These are phyloP conservation scores for Scolopax rusticola DNA, from an alignment of 2,797 vertebrate genomes.

Conservation along the genomic window DNA sequence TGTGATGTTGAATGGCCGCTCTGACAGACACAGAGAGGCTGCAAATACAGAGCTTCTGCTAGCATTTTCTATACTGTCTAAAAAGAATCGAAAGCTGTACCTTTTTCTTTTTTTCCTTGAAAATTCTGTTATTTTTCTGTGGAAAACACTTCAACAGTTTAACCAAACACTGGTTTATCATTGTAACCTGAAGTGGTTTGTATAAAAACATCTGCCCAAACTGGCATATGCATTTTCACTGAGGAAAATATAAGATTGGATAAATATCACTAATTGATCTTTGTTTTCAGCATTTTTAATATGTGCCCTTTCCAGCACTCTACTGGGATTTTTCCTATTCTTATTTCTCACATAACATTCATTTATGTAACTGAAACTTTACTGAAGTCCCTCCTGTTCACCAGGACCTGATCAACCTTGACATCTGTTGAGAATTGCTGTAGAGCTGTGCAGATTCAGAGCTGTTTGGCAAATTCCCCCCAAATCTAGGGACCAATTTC, in stretches of 20 bases:
- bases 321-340: background rate
- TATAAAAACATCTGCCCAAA: background rate
- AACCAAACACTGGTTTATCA: background rate
- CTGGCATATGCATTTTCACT: background rate
- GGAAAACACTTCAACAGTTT: background rate
- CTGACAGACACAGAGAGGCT: background rate
- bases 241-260: background rate
- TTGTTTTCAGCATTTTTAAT: background rate
- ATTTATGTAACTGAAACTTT: background rate
- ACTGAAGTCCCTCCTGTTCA: background rate
- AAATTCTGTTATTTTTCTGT: background rate
- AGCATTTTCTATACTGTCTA: background rate
- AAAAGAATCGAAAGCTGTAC: background rate
- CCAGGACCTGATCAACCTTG: background rate
- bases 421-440: background rate
- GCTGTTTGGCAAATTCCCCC: background rate
- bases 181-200: background rate
- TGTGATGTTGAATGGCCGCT: background rate
- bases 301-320: background rate
- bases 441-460: background rate
- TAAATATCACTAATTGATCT: background rate
- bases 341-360: background rate
- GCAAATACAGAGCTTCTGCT: background rate
- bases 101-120: background rate
- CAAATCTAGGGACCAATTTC: background rate